Conservation (phyloP, 2,797 vertebrate genomes). For the Gobio occitaniae region DNA sequence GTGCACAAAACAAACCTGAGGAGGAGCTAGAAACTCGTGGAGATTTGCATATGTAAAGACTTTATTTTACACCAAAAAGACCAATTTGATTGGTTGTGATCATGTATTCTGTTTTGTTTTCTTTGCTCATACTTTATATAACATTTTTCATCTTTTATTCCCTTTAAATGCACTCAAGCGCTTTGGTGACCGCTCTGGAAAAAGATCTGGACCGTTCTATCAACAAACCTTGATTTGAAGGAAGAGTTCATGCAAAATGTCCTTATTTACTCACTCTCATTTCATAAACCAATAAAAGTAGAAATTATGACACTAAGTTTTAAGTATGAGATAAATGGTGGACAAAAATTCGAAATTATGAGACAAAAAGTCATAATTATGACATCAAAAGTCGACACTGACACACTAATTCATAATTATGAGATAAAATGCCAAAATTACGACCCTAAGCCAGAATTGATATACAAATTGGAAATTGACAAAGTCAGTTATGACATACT, state of each 20-base stretch:
- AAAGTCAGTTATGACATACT: background rate
- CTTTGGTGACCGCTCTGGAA: conserved; percentile 13
- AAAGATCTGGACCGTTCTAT: background rate
- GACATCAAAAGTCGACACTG: background rate
- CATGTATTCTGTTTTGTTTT: background rate
- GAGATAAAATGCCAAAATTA: background rate
- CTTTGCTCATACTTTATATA: conserved; percentile 51
- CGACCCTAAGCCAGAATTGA: background rate
- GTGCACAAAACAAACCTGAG: background rate
- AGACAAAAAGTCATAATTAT: background rate
- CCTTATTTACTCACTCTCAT: background rate
- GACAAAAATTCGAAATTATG: background rate
- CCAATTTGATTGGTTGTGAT: background rate
- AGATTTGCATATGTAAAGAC: background rate
- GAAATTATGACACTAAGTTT: background rate
- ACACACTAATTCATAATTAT: background rate
- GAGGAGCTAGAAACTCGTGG: background rate
- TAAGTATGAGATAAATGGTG: background rate
- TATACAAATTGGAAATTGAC: background rate
- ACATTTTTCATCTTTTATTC: background rate
- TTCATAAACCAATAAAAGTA: background rate
- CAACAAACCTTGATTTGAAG: background rate
- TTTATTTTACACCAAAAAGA: conserved; percentile 11
- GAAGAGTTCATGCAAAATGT: background rate
- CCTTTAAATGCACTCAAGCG: conserved; percentile 48